phyloP scores from a whole-genome alignment of 1,140 invertebrate species.

The Cydia splendana region DNA sequence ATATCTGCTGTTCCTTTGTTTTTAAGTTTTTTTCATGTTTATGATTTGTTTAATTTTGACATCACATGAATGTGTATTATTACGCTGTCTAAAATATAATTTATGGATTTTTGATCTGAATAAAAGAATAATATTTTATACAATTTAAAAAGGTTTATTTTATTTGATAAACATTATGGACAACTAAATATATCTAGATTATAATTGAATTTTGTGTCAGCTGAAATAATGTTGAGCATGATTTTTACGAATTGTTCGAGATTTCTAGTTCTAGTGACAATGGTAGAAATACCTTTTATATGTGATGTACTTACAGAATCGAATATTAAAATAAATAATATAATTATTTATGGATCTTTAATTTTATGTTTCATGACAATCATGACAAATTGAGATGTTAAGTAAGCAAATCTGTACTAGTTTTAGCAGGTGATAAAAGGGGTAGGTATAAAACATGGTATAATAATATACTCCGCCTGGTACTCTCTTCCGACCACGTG shows the following conservation, averaged over 20 bases:
- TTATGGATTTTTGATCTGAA: conserved; percentile 16
- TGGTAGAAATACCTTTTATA: conserved; percentile 19
- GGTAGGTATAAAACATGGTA: no score
- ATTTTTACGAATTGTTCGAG: not conserved
- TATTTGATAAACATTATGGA: not conserved
- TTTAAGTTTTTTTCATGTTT: not conserved
- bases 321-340: conserved; percentile 2
- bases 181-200: not conserved
- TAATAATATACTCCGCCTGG: no score
- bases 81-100: not conserved
- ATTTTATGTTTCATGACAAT: not conserved
- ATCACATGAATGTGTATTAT: not conserved
- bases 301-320: conserved; percentile 20
- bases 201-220: not conserved
- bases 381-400: not conserved
- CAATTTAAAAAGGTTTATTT: not conserved
- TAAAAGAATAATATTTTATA: conserved; percentile 18
- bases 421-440: not conserved
- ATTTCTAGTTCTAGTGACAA: not conserved
- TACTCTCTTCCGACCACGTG: no score
- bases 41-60: not conserved
- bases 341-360: not conserved
- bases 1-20: not conserved
- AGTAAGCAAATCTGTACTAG: not conserved
- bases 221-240: not conserved